Evolutionary conservation across 2,797 vertebrate species (phyloP), one percentile per base, ranked within the genome.

Genomic region (Tympanoctomys barrerae): DNA sequence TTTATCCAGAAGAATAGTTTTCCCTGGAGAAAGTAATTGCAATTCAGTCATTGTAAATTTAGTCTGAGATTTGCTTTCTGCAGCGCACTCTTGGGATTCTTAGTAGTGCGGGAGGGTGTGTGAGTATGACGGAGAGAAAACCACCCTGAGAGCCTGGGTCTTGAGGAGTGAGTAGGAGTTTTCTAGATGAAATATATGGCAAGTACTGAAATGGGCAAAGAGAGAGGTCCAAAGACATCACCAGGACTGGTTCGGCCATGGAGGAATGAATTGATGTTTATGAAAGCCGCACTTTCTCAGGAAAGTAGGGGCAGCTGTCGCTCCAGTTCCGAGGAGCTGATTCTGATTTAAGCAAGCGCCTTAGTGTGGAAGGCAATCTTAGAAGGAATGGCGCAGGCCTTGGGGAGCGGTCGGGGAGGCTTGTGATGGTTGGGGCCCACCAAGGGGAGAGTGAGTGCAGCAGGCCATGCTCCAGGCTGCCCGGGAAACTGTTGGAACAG

Each of bases 1-100:
- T 94, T 86, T 87, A 62, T 87, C 87, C 28, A 31, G 54, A 91
- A 93, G 39, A 26, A 54, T n/a, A 82, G 22, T 39, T 93, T 85
- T 64, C 46, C 70, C 26, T 84, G 57, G 62, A 68, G 52, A 92
- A 95, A 95, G n/a, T 80, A 79, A 95, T 87, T 84, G 24, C 61
- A 90, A 73, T 46, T 92, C 52, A 57, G 87, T 61, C 95, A 87
- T 39, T 90, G 26, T 49, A 42, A 86, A 87, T 61, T 90, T 68
- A 46, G 31, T 4, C 49, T 92, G 61, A 86, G 26, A 94, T 88
- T 83, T 89, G 36, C 61, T 89, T 6, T 88, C 62, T 75, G 70
- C 86, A 80, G 86, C 75, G 39, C 59, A 46, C 16, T 94, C 21
- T 87, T 52, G 14, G 39, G 28, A 75, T 46, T 13, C 71, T 46